Percentiles rank a stretch among this genome's conserved stretches.
phyloP scores from a whole-genome alignment of 2,113 vertebrate species.

The Orientallactaga bullata region DNA sequence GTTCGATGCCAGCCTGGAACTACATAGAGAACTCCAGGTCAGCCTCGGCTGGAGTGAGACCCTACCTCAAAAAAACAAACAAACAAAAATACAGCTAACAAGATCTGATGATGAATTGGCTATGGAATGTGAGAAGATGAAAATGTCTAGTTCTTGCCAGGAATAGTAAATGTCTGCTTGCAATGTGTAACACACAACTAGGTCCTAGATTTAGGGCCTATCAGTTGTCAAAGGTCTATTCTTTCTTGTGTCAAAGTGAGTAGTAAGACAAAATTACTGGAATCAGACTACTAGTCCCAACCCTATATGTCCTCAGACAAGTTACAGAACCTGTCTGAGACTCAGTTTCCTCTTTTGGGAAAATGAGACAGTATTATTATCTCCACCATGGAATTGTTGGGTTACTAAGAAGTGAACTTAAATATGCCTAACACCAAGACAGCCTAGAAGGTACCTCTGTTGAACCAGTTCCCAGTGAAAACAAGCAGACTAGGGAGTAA shows the following conservation, averaged over 20 bases:
- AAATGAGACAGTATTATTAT: neutral
- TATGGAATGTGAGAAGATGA: neutral
- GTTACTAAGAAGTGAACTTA: neutral
- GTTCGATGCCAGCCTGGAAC: no score
- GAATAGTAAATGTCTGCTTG: neutral
- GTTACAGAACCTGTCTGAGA: conserved; percentile 8
- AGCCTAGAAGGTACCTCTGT: neutral
- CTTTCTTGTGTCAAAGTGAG: conserved; percentile 27
- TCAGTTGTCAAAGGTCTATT: neutral
- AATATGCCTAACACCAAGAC: conserved; percentile 21
- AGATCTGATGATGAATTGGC: neutral
- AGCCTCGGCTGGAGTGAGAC: no score
- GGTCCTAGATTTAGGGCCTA: neutral
- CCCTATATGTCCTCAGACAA: conserved; percentile 16
- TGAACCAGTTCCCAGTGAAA: conserved; percentile 33
- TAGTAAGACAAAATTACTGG: conserved; percentile 34
- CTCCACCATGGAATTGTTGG: neutral
- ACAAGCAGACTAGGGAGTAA: conserved; percentile 50
- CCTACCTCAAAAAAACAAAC: no score
- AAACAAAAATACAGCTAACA: neutral
- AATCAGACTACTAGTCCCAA: neutral
- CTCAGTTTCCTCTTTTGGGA: conserved; percentile 54
- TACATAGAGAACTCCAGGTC: no score
- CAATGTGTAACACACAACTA: neutral
- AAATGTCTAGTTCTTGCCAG: neutral